These are phyloP conservation scores for Penelope pileata DNA, from an alignment of 2,113 vertebrate genomes.

Conservation along the genomic window DNA sequence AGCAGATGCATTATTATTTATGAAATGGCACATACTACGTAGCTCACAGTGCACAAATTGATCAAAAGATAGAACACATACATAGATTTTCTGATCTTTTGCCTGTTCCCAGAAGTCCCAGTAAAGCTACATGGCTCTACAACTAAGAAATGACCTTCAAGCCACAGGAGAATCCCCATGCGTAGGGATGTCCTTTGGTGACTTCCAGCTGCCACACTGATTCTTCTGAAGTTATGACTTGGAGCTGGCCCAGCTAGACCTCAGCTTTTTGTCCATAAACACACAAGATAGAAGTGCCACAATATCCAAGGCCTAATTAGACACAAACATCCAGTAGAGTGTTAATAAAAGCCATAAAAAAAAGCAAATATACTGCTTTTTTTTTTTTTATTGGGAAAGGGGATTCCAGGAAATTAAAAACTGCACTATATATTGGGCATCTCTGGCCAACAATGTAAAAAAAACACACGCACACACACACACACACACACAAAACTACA, in stretches of 20 bases:
- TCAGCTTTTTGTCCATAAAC: not conserved
- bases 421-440: not conserved
- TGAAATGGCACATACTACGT: not conserved
- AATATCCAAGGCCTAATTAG: not conserved
- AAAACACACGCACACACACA: too few relatives aligned
- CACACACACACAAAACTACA: too few relatives aligned
- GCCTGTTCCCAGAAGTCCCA: not conserved
- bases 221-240: not conserved
- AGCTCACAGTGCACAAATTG: not conserved
- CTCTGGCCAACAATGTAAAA: not conserved
- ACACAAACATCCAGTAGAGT: not conserved
- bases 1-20: not conserved
- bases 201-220: not conserved
- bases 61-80: not conserved
- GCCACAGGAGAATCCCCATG: not conserved
- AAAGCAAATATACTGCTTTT: accelerated
- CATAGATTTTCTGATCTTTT: not conserved
- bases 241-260: not conserved
- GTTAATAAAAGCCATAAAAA: not conserved
- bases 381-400: not conserved
- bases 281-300: accelerated
- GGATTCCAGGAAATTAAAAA: not conserved
- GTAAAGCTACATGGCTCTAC: not conserved
- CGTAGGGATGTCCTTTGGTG: not conserved
- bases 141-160: not conserved